Evolutionary conservation across 1,140 invertebrate species (phyloP), one percentile per base, ranked within the genome.

Genomic region (Sycophaga agraensis): DNA sequence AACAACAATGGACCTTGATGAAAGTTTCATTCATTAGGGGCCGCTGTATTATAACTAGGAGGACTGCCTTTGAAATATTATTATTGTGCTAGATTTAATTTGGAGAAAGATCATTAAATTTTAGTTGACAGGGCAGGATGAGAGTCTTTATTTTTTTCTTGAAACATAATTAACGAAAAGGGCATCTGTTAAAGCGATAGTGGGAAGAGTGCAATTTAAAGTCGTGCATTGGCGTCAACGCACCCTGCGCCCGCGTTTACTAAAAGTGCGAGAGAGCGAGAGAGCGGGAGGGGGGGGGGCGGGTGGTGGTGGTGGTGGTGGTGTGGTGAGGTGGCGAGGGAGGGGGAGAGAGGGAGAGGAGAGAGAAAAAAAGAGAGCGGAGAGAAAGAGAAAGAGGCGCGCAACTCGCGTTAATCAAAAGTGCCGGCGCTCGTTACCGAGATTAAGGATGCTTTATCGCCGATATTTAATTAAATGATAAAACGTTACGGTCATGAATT

Each of bases 391-490:
- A 64, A 40, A 50, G 53, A 48, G 42, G 35, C 39, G 34, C n/a
- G 26, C 12, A 54, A 54, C 45, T 56, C 53, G 61, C 69, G 64
- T 71, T 71, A 69, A 70, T 72, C 66, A 70, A 70, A 72, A 72
- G 68, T 66, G 59, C 57, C 66, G 66, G 64, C 66, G 57, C 68
- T 70, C 66, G 67, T 73, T 73, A 68, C 65, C 42, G 66, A 70
- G 68, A 71, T 73, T 70, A 71, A 71, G 62, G 70, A 70, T 65
- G 61, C 68, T 73, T 73, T 70, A 73, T 72, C 69, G 68, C 59
- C 68, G 69, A 75, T 75, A 72, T 73, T 72, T 75, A 72, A 75
- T 74, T 73, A 74, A 74, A 70, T 65, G 65, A 67, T 68, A 70
- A 69, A 72, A 71, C 57, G 60, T 70, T 67, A 67, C 66, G 66